These are phyloP conservation scores for Thripadectes ignobilis DNA, from an alignment of 2,797 vertebrate species.

Conservation along the genomic window DNA sequence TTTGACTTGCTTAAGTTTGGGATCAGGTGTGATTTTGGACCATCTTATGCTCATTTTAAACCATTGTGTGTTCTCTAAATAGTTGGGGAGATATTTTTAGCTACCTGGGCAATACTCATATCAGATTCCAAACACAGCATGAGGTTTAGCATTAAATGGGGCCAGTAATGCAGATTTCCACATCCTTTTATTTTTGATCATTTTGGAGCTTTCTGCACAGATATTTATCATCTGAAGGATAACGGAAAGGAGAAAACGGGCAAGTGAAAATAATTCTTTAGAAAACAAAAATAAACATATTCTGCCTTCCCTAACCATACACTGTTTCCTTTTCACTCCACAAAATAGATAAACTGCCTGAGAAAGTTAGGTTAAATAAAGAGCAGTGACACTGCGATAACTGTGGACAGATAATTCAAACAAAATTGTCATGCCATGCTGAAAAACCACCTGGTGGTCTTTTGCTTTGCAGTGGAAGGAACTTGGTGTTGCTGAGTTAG, in stretches of 20 bases:
- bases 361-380: not conserved
- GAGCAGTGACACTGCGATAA: not conserved
- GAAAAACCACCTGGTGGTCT: not conserved
- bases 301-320: not conserved
- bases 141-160: not conserved
- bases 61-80: not conserved
- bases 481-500: not conserved
- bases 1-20: not conserved
- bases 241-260: not conserved
- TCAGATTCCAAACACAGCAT: not conserved
- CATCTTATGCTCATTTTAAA: not conserved
- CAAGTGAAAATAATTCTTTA: not conserved
- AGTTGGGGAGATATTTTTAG: accelerated
- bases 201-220: not conserved
- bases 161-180: not conserved
- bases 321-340: not conserved
- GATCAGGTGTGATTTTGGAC: not conserved
- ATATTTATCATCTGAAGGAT: not conserved
- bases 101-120: not conserved
- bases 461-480: not conserved
- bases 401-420: not conserved
- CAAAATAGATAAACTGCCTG: not conserved
- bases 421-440: not conserved
- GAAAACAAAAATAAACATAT: not conserved
- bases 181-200: not conserved